Evolutionary conservation across 2,113 vertebrate species (phyloP).

Genomic region (Suricata suricatta): DNA sequence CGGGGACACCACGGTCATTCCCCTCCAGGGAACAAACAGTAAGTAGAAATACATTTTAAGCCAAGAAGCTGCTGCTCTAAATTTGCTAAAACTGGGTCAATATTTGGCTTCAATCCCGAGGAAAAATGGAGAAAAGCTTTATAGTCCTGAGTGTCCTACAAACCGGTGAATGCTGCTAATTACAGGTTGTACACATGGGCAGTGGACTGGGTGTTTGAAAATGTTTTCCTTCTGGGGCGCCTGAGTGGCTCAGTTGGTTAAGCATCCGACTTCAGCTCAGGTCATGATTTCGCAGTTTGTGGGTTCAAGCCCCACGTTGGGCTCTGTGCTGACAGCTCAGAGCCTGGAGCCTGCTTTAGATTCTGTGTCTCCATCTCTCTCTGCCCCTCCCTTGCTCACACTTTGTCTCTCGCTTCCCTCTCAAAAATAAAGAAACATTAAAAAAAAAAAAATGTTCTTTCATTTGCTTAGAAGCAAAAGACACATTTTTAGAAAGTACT

Average conservation of each 20-base stretch:
- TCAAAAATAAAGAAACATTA: too few relatives aligned
- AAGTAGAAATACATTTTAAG: constrained; percentile 51
- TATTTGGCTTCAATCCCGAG: constrained; percentile 52
- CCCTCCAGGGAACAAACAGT: constrained; percentile 32
- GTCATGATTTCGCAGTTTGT: too few relatives aligned
- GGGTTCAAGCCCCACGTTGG: too few relatives aligned
- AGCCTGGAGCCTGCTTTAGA: too few relatives aligned
- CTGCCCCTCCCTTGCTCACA: too few relatives aligned
- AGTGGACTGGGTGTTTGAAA: background rate
- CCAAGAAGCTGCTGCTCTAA: constrained; percentile 40
- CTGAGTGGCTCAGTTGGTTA: too few relatives aligned
- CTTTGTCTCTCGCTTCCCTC: too few relatives aligned
- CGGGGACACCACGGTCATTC: background rate
- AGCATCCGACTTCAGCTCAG: too few relatives aligned
- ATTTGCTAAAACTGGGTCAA: constrained; percentile 62
- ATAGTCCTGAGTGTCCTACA: background rate
- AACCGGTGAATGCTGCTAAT: background rate
- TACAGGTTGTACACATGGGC: background rate
- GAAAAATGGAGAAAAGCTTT: constrained; percentile 13
- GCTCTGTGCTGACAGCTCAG: too few relatives aligned
- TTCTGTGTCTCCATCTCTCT: too few relatives aligned
- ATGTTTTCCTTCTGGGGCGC: background rate
- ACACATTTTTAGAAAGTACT: background rate
- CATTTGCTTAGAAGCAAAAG: background rate
- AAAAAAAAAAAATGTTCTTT: background rate